Evolutionary conservation across 2,888 invertebrate species (phyloP).

Genomic region (Apamea monoglypha): DNA sequence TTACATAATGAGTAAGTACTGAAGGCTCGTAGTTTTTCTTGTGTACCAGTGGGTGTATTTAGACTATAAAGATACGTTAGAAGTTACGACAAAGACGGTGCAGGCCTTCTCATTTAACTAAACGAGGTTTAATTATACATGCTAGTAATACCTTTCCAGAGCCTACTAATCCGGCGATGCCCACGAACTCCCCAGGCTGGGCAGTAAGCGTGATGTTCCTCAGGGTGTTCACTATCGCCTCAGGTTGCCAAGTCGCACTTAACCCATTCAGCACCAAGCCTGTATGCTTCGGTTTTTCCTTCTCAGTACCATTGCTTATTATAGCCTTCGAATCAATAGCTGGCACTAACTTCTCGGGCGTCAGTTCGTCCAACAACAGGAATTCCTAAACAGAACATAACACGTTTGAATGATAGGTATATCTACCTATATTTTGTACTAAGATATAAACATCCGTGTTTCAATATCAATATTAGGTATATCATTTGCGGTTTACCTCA

Average conservation of each 20-base stretch:
- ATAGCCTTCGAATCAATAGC: slow-evolving; percentile 68
- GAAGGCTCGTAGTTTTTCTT: not conserved
- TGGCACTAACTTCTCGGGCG: slow-evolving; percentile 71
- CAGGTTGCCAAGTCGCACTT: slow-evolving; percentile 84
- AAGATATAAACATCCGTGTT: slow-evolving; percentile 23
- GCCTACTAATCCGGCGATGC: slow-evolving; percentile 94
- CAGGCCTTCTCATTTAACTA: not conserved
- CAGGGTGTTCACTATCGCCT: slow-evolving; percentile 89
- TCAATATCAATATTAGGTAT: not conserved
- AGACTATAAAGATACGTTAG: not conserved
- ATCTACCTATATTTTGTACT: not conserved
- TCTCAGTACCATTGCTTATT: slow-evolving; percentile 75
- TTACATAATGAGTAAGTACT: slow-evolving; percentile 1
- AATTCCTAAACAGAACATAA: slow-evolving; percentile 80
- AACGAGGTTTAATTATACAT: not conserved
- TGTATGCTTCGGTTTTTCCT: slow-evolving; percentile 75
- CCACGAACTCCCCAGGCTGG: slow-evolving; percentile 90
- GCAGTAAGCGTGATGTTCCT: slow-evolving; percentile 88
- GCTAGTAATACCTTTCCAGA: slow-evolving; percentile 91
- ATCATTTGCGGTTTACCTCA: slow-evolving; percentile 84
- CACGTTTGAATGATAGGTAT: slow-evolving; percentile 5
- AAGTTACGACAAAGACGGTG: not conserved
- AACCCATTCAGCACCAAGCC: slow-evolving; percentile 82
- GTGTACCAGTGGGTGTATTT: not conserved
- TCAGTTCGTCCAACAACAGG: slow-evolving; percentile 83